These are phyloP conservation scores for Pristionchus japonicus DNA, from an alignment of 2,888 invertebrate species.

Conservation along the genomic window DNA sequence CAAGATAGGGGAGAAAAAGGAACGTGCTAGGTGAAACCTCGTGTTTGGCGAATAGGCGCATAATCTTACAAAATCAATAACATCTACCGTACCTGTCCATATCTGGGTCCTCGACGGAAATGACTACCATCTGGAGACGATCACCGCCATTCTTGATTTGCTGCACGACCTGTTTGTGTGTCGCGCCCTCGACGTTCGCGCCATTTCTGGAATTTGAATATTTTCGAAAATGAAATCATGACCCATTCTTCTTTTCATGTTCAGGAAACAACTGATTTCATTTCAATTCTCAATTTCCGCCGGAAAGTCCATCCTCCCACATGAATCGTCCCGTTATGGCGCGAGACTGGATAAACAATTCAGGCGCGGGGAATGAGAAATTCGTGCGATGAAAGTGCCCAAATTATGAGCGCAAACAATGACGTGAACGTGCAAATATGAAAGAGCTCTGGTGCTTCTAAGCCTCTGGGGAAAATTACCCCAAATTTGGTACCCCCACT, in stretches of 20 bases:
- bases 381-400: not conserved
- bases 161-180: conserved; percentile 98
- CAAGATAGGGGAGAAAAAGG: conserved; percentile 81
- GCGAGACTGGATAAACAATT: conserved; percentile 12
- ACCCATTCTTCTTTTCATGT: too few species aligned
- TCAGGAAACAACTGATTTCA: too few species aligned
- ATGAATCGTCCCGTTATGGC: not conserved
- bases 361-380: conserved; percentile 14
- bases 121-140: conserved; percentile 93
- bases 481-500: too few species aligned
- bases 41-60: not conserved
- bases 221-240: too few species aligned
- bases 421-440: not conserved
- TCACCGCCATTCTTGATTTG: conserved; percentile 98
- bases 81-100: conserved; percentile 54
- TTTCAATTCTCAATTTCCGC: not conserved
- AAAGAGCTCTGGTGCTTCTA: not conserved
- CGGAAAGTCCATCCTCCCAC: not conserved
- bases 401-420: conserved; percentile 12
- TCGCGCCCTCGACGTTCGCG: conserved; percentile 98
- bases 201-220: conserved; percentile 87
- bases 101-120: conserved; percentile 86
- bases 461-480: not conserved
- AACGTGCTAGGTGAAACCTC: not conserved
- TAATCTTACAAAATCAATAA: conserved; percentile 73